Evolutionary conservation across 53 echinoderm and acorn worm genomes (phyloP).

Genomic region (Astropecten irregularis): DNA sequence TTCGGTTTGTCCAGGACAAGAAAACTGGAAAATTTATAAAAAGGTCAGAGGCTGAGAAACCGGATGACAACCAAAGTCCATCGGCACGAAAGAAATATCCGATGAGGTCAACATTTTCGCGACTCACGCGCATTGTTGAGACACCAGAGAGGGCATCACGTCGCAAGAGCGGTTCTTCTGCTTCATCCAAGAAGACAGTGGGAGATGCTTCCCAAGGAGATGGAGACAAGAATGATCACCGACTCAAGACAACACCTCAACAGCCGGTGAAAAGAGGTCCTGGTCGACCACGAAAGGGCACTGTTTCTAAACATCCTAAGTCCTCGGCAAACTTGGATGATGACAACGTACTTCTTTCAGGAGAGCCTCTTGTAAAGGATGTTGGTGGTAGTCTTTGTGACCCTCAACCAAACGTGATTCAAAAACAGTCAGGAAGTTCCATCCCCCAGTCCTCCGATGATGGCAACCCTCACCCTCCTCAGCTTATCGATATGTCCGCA

Average conservation of each 20-base stretch:
- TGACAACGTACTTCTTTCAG: no score
- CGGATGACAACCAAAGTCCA: slow-evolving; percentile 28
- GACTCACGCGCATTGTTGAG: slow-evolving; percentile 76
- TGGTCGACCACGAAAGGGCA: slow-evolving; percentile 26
- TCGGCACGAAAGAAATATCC: slow-evolving; percentile 88
- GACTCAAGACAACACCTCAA: background rate
- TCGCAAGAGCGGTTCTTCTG: background rate
- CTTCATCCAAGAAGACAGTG: background rate
- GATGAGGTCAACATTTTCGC: slow-evolving; percentile 88
- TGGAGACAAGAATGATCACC: background rate
- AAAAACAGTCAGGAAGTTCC: no score
- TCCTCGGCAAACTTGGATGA: no score
- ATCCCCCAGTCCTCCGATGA: no score
- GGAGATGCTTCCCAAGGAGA: background rate
- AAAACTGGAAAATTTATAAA: slow-evolving; percentile 27
- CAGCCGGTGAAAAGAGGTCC: slow-evolving; percentile 5
- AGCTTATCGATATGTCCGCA: no score
- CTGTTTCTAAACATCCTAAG: no score
- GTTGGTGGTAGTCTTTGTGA: no score
- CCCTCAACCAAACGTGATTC: no score
- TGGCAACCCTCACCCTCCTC: no score
- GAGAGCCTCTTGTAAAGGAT: no score
- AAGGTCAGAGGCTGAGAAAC: background rate
- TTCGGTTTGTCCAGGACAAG: slow-evolving; percentile 22
- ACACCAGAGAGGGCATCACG: slow-evolving; percentile 1